A percentile compares a stretch with the other conserved stretches of the same genome.
These are phyloP conservation scores for Phalacrocorax carbo DNA, from an alignment of 2,113 vertebrate species.

Conservation along the genomic window DNA sequence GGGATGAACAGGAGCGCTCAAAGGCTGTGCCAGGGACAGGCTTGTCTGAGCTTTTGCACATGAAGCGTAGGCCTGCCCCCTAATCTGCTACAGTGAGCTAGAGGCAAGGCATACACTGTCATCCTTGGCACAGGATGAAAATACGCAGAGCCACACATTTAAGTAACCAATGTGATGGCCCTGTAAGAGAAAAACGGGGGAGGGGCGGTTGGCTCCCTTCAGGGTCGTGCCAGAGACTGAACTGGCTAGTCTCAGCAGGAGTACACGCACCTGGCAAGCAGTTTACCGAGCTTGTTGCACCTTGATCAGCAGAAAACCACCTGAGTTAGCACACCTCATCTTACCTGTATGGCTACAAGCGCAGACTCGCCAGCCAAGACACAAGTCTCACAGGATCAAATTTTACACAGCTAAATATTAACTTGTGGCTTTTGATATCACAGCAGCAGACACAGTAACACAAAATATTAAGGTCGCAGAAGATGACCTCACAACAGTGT, in stretches of 20 bases:
- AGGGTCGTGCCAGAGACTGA: neutral
- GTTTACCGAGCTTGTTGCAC: neutral
- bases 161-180: neutral
- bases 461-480: accelerated
- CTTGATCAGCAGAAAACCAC: neutral
- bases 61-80: neutral
- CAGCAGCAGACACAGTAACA: neutral
- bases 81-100: too few relatives aligned
- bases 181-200: neutral
- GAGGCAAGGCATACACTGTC: too few relatives aligned
- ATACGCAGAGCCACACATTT: too few relatives aligned
- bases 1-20: neutral
- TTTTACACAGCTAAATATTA: neutral
- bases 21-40: neutral
- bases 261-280: neutral
- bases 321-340: neutral
- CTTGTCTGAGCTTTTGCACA: neutral
- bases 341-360: accelerated
- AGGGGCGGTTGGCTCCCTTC: neutral
- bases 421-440: neutral
- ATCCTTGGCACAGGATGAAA: too few relatives aligned
- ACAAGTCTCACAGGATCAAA: neutral
- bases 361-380: neutral
- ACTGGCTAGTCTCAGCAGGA: neutral
- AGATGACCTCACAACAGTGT: neutral